phyloP scores from a whole-genome alignment of 1,140 invertebrate species.

The Pentalonia nigronervosa region DNA sequence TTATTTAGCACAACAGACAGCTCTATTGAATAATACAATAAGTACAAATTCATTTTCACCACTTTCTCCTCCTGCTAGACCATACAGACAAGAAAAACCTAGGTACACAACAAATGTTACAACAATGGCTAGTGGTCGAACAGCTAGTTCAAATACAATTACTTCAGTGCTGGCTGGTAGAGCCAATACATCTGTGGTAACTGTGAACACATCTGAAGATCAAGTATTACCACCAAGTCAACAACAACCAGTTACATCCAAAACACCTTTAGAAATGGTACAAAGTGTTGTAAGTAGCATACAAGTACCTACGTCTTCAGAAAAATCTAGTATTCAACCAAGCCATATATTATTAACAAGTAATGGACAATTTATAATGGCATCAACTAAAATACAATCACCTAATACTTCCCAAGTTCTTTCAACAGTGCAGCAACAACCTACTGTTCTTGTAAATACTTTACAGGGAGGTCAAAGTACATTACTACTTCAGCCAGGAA shows the following conservation, averaged over 20 bases:
- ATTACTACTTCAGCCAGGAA: conserved; percentile 77
- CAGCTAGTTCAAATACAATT: conserved; percentile 76
- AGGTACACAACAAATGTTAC: conserved; percentile 65
- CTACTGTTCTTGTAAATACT: conserved; percentile 82
- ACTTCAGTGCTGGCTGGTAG: conserved; percentile 79
- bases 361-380: conserved; percentile 77
- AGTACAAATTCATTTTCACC: conserved; percentile 50
- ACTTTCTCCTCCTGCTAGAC: conserved; percentile 37
- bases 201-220: conserved; percentile 67
- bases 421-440: conserved; percentile 68
- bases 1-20: conserved; percentile 86
- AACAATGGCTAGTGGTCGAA: conserved; percentile 79
- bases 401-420: conserved; percentile 67
- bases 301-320: conserved; percentile 63
- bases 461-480: conserved; percentile 71
- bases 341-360: conserved; percentile 78
- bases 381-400: conserved; percentile 71
- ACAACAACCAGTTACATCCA: conserved; percentile 64
- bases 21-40: conserved; percentile 82
- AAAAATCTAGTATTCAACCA: conserved; percentile 64
- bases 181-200: conserved; percentile 77
- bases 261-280: conserved; percentile 81
- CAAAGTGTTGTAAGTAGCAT: conserved; percentile 81
- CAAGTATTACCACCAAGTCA: conserved; percentile 30
- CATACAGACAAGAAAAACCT: conserved; percentile 31